These are phyloP conservation scores for Rhodinocichla rosea DNA, from an alignment of 2,113 vertebrate species.

Conservation along the genomic window DNA sequence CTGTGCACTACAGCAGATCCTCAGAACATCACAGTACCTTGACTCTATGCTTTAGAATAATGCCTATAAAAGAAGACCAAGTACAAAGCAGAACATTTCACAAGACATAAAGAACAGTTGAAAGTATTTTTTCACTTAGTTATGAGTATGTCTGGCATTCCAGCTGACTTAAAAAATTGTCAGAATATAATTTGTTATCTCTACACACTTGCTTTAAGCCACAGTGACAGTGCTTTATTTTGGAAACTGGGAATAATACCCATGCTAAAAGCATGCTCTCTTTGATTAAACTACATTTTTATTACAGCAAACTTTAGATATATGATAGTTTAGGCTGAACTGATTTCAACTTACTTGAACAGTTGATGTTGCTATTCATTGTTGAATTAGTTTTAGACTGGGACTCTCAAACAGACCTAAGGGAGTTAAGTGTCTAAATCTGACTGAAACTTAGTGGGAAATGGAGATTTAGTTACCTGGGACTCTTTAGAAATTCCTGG, in stretches of 20 bases:
- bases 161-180: neutral
- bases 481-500: neutral
- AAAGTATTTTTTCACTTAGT: neutral
- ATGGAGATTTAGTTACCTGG: neutral
- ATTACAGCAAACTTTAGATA: neutral
- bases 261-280: neutral
- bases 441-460: neutral
- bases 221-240: neutral
- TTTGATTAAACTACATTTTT: neutral
- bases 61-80: neutral
- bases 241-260: neutral
- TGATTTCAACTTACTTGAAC: neutral
- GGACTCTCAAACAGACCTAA: neutral
- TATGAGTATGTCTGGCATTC: neutral
- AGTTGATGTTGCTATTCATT: neutral
- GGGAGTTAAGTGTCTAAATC: neutral
- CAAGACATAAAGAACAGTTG: neutral
- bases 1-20: neutral
- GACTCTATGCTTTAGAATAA: neutral
- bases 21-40: neutral
- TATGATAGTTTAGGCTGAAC: neutral
- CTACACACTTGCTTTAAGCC: neutral
- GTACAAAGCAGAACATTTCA: constrained; percentile 1
- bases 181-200: neutral
- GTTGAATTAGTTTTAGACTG: neutral